Evolutionary conservation across 1,140 invertebrate genomes (phyloP).

Genomic region (Fopius arisanus): DNA sequence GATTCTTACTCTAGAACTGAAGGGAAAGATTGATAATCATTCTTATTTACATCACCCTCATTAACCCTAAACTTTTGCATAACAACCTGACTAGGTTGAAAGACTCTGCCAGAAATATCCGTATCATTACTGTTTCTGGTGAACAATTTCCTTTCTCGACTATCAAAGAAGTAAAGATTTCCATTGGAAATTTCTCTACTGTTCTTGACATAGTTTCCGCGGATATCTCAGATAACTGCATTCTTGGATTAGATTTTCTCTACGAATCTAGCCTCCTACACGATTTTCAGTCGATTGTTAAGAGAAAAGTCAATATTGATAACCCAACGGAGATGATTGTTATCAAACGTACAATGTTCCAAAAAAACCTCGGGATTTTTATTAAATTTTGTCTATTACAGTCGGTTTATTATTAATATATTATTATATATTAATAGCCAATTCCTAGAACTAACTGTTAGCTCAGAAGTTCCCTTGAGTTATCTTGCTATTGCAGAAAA

Average conservation of each 20-base stretch:
- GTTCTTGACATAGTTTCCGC: not conserved
- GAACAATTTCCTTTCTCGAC: not conserved
- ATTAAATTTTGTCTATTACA: too few relatives aligned
- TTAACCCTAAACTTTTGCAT: not conserved
- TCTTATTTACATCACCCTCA: not conserved
- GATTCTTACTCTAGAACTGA: too few relatives aligned
- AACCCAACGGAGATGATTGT: too few relatives aligned
- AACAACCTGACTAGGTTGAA: too few relatives aligned
- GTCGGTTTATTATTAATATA: too few relatives aligned
- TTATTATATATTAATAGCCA: too few relatives aligned
- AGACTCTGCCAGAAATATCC: not conserved
- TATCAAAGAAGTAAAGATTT: not conserved
- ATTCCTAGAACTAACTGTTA: too few relatives aligned
- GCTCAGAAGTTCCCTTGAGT: too few relatives aligned
- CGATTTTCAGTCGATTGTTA: not conserved
- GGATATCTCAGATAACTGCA: not conserved
- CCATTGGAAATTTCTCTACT: not conserved
- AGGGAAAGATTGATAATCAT: not conserved
- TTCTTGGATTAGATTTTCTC: slow-evolving; percentile 5
- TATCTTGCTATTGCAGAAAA: too few relatives aligned
- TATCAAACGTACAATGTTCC: not conserved
- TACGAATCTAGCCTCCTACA: not conserved
- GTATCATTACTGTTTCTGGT: not conserved
- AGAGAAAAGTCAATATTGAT: not conserved
- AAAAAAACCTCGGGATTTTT: not conserved